Evolutionary conservation across 2,888 invertebrate genomes (phyloP).

Genomic region (Dryobotodes eremita): DNA sequence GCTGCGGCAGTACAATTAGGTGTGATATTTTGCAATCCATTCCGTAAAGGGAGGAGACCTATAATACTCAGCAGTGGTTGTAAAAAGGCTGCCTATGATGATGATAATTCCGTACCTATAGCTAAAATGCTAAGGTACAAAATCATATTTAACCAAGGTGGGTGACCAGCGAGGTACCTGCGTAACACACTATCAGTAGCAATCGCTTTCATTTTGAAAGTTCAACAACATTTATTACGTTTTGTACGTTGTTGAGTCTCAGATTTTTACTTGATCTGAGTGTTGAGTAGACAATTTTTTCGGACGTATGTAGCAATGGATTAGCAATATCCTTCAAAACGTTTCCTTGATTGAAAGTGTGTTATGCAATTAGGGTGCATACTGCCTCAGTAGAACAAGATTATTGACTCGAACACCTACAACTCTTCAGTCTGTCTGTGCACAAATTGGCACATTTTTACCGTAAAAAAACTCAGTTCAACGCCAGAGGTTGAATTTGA

Average conservation of each 20-base stretch:
- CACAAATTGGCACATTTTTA: conserved; percentile 14
- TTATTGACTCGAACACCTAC: neutral
- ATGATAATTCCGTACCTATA: neutral
- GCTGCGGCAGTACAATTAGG: too few relatives aligned
- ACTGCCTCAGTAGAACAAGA: neutral
- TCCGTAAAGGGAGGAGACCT: neutral
- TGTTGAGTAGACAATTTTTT: too few relatives aligned
- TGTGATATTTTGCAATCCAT: neutral
- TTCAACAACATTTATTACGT: too few relatives aligned
- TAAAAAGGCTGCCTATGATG: neutral
- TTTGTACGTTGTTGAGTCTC: too few relatives aligned
- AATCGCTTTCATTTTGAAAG: too few relatives aligned
- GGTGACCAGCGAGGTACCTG: too few relatives aligned
- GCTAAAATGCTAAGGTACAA: neutral
- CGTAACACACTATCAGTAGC: too few relatives aligned
- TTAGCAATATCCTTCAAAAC: too few relatives aligned
- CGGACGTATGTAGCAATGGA: too few relatives aligned
- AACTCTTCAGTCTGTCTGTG: neutral
- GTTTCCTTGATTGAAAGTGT: too few relatives aligned
- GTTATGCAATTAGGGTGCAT: too few relatives aligned
- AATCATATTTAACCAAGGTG: neutral
- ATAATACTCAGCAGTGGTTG: neutral
- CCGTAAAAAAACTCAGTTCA: conserved; percentile 31
- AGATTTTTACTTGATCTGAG: too few relatives aligned
- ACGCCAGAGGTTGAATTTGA: neutral